phyloP scores from a whole-genome alignment of 2,888 invertebrate genomes.

The Trichogramma evanescens region DNA sequence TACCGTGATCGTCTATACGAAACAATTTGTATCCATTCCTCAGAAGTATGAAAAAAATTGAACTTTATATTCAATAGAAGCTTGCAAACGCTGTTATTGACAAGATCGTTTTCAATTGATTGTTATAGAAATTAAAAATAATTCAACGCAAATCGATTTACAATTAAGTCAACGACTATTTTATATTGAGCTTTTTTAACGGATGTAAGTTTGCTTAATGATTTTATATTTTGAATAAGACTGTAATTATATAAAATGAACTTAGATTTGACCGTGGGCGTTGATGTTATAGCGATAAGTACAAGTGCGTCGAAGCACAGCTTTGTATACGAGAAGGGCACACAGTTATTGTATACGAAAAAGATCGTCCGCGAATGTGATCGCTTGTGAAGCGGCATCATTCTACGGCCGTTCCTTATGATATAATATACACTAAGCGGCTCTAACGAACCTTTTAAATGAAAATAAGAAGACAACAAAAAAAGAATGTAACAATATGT shows the following conservation, averaged over 20 bases:
- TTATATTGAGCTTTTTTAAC: too few species aligned
- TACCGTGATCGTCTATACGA: too few species aligned
- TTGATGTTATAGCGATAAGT: constrained; percentile 42
- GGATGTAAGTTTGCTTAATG: too few species aligned
- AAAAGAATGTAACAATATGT: background rate
- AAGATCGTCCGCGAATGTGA: constrained; percentile 30
- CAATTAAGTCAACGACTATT: too few species aligned
- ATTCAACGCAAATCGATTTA: too few species aligned
- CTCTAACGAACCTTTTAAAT: constrained; percentile 43
- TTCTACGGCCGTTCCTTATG: constrained; percentile 30
- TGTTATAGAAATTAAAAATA: too few species aligned
- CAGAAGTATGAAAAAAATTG: too few species aligned
- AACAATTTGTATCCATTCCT: too few species aligned
- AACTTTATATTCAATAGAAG: too few species aligned
- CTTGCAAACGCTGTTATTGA: too few species aligned
- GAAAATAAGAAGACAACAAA: constrained; percentile 21
- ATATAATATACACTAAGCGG: constrained; percentile 20
- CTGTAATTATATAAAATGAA: constrained; percentile 9
- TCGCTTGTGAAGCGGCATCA: constrained; percentile 34
- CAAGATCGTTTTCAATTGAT: too few species aligned
- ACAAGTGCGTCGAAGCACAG: constrained; percentile 48
- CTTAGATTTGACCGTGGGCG: constrained; percentile 34
- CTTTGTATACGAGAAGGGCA: constrained; percentile 45
- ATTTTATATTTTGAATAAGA: background rate
- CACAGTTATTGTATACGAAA: constrained; percentile 33